Conservation (phyloP, 2,888 invertebrate species). For the Eumacrocentrus americanus region DNA sequence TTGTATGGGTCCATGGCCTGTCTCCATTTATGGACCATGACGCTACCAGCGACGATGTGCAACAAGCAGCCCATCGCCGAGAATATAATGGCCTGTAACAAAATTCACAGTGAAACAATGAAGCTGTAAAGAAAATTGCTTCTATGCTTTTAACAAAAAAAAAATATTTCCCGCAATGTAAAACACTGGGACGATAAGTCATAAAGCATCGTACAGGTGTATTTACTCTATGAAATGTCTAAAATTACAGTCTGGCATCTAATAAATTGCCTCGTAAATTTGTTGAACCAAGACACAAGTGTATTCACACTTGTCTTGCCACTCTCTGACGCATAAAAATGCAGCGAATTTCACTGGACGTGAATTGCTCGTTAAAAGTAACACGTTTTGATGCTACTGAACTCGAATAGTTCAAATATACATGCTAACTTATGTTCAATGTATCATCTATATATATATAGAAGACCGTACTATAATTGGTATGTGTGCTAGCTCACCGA, state of each 20-base stretch:
- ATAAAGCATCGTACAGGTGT: constrained; percentile 10
- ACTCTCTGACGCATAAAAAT: no score
- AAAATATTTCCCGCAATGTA: not conserved
- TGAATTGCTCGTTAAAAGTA: no score
- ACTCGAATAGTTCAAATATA: no score
- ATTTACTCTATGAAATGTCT: not conserved
- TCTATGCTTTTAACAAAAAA: not conserved
- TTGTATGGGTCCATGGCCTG: constrained; percentile 50
- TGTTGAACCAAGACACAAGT: no score
- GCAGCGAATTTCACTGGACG: no score
- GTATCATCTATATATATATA: no score
- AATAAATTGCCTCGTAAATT: constrained; percentile 3
- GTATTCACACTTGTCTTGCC: no score
- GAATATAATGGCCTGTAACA: constrained; percentile 66
- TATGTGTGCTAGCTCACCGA: no score
- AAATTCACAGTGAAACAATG: constrained; percentile 22
- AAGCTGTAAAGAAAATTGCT: constrained; percentile 33
- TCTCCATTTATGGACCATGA: constrained; percentile 67
- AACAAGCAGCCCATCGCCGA: constrained; percentile 68
- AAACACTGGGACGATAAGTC: constrained; percentile 11
- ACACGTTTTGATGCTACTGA: no score
- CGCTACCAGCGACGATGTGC: constrained; percentile 70
- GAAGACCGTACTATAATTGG: no score
- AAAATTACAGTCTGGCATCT: not conserved
- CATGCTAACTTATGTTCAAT: no score